These are phyloP conservation scores for Genyomyrus donnyi DNA, from an alignment of 2,113 vertebrate species.

Conservation along the genomic window DNA sequence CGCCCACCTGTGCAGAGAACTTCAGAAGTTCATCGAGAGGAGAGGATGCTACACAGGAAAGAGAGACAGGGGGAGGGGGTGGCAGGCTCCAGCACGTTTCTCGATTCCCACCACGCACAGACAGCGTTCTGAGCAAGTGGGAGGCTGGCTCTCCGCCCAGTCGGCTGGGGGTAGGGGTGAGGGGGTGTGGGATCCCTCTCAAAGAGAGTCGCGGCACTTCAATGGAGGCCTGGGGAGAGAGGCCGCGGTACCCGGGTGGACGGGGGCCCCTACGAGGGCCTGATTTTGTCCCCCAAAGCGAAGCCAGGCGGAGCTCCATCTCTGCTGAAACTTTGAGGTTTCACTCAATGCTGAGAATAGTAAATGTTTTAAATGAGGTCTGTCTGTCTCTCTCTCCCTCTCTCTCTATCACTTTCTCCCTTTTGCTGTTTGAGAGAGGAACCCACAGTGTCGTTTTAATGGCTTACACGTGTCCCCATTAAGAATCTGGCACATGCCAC, in stretches of 20 bases:
- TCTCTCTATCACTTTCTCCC: slow-evolving; percentile 41
- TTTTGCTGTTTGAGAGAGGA: slow-evolving; percentile 52
- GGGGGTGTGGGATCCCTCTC: slow-evolving; percentile 8
- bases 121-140: background rate
- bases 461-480: slow-evolving; percentile 42
- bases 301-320: background rate
- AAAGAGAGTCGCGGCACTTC: slow-evolving; percentile 11
- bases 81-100: background rate
- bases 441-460: slow-evolving; percentile 60
- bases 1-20: background rate
- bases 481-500: slow-evolving; percentile 22
- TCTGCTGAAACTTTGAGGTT: slow-evolving; percentile 14
- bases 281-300: background rate
- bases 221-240: slow-evolving; percentile 13
- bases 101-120: slow-evolving; percentile 29
- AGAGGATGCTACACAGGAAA: background rate
- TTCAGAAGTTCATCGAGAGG: background rate
- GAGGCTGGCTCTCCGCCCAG: background rate
- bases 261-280: background rate
- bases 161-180: slow-evolving; percentile 2
- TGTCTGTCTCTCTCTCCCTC: slow-evolving; percentile 44
- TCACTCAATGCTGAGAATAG: slow-evolving; percentile 19
- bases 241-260: background rate
- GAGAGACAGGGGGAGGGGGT: slow-evolving; percentile 18
- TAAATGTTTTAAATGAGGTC: slow-evolving; percentile 30